Percentiles rank a stretch among this genome's conserved stretches.
Conservation (phyloP, 1,140 invertebrate species). For the Lasaia peninsularis region DNA sequence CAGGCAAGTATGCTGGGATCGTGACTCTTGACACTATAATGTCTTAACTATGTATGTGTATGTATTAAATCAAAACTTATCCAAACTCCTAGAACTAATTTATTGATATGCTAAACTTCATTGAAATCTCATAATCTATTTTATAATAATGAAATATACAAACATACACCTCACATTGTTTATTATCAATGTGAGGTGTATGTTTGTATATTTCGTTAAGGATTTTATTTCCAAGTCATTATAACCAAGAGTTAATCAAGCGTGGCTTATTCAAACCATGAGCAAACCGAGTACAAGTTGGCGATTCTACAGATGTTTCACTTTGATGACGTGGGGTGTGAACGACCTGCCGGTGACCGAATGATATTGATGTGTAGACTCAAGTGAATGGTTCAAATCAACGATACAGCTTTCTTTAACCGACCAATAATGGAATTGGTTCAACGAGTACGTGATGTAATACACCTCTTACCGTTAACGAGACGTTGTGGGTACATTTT, state of each 20-base stretch:
- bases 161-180: too few species aligned
- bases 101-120: too few species aligned
- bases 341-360: constrained; percentile 46
- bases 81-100: too few species aligned
- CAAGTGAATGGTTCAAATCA: constrained; percentile 17
- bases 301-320: constrained; percentile 28
- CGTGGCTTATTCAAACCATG: neutral
- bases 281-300: constrained; percentile 5
- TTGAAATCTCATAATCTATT: too few species aligned
- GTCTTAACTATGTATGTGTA: too few species aligned
- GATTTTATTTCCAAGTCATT: too few species aligned
- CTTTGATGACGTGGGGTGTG: constrained; percentile 46
- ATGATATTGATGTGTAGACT: constrained; percentile 27
- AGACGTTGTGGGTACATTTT: too few species aligned
- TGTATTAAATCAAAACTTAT: too few species aligned
- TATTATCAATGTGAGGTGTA: too few species aligned
- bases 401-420: constrained; percentile 16
- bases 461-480: too few species aligned
- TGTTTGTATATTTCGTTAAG: neutral
- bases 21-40: too few species aligned
- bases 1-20: too few species aligned
- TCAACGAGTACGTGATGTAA: neutral
- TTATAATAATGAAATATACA: neutral
- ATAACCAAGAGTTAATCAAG: neutral
- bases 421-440: neutral